phyloP scores from a whole-genome alignment of 2,888 invertebrate genomes.

The Hydriomena furcata region DNA sequence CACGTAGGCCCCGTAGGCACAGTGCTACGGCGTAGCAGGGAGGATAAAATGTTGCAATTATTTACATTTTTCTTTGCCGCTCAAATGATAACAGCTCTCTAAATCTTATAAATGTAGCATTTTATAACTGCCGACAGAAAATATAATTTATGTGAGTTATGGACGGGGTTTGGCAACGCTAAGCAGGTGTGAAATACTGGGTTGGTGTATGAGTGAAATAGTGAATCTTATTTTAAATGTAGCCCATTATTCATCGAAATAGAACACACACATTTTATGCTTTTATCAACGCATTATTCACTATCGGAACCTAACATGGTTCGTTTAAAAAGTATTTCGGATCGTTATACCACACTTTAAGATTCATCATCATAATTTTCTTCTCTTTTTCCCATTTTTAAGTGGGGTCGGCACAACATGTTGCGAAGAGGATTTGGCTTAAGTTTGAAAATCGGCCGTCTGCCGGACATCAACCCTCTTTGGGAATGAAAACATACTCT shows the following conservation, averaged over 20 bases:
- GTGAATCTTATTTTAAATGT: slow-evolving; percentile 2
- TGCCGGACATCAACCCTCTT: too few relatives aligned
- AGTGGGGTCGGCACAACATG: too few relatives aligned
- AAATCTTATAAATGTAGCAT: slow-evolving; percentile 14
- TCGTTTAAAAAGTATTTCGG: too few relatives aligned
- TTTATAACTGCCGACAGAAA: slow-evolving; percentile 11
- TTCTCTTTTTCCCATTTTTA: too few relatives aligned
- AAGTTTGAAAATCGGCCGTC: too few relatives aligned
- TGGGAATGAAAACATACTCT: too few relatives aligned
- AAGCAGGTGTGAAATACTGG: slow-evolving; percentile 8
- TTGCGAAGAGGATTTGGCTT: too few relatives aligned
- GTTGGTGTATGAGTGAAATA: background rate
- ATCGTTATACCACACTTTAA: too few relatives aligned
- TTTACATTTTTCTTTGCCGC: slow-evolving; percentile 1
- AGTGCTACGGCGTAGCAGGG: slow-evolving; percentile 17
- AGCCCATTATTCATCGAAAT: background rate
- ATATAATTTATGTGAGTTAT: slow-evolving; percentile 16
- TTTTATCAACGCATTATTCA: too few relatives aligned
- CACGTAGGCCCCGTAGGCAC: slow-evolving; percentile 18
- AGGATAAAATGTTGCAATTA: slow-evolving; percentile 1
- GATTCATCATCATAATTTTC: too few relatives aligned
- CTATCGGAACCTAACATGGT: too few relatives aligned
- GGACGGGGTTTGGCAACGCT: slow-evolving; percentile 10
- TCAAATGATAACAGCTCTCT: slow-evolving; percentile 5
- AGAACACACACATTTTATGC: too few relatives aligned